These are phyloP conservation scores for Ethmia dodecea DNA, from an alignment of 2,888 invertebrate genomes.

Conservation along the genomic window DNA sequence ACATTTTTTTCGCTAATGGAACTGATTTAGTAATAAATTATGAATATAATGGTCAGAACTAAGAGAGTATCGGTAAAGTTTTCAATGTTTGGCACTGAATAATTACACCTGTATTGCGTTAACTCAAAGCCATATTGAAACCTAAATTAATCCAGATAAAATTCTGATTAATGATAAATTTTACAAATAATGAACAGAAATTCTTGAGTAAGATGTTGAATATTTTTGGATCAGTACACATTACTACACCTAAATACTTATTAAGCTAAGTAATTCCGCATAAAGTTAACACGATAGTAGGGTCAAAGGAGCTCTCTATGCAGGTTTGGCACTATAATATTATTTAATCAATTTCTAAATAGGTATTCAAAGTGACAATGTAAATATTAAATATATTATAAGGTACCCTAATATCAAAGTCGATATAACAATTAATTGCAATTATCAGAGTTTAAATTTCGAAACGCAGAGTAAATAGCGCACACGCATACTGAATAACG, in stretches of 20 bases:
- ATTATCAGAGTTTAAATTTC: constrained; percentile 51
- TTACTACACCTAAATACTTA: constrained; percentile 58
- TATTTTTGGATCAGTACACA: constrained; percentile 38
- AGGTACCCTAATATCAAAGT: constrained; percentile 49
- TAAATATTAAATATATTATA: constrained; percentile 53
- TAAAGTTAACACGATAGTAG: constrained; percentile 35
- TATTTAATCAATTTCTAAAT: constrained; percentile 42
- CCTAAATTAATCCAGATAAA: constrained; percentile 16
- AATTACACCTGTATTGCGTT: constrained; percentile 31
- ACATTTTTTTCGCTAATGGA: not conserved
- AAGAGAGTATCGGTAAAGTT: too few relatives aligned
- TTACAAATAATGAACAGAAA: constrained; percentile 27
- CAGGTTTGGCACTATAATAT: constrained; percentile 57
- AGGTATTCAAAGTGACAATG: constrained; percentile 29
- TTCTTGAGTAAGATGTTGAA: constrained; percentile 19
- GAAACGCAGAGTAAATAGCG: constrained; percentile 39
- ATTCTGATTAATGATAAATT: constrained; percentile 12
- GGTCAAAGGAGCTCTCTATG: constrained; percentile 48
- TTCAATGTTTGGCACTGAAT: constrained; percentile 49
- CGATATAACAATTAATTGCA: constrained; percentile 62
- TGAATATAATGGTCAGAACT: too few relatives aligned
- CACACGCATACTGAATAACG: constrained; percentile 35
- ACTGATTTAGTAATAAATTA: not conserved
- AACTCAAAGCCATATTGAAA: constrained; percentile 33
- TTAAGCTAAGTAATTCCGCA: constrained; percentile 51